These are phyloP conservation scores for Ornithoptera priamus DNA, from an alignment of 2,888 invertebrate species.

Conservation along the genomic window DNA sequence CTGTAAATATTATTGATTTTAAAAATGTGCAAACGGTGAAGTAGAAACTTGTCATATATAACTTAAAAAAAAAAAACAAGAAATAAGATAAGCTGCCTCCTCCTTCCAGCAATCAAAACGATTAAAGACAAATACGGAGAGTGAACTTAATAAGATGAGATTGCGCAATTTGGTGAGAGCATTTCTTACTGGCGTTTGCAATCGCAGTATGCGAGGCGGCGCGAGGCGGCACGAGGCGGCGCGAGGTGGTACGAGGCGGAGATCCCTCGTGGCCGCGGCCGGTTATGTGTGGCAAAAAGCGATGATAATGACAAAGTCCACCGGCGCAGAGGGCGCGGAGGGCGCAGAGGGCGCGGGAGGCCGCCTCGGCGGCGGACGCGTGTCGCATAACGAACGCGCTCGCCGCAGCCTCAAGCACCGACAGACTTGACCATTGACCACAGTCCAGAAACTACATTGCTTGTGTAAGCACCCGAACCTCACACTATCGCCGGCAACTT, in stretches of 20 bases:
- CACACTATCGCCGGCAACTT: no score
- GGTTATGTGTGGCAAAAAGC: conserved; percentile 74
- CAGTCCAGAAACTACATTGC: no score
- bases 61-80: no score
- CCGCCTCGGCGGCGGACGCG: conserved; percentile 58
- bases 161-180: conserved; percentile 20
- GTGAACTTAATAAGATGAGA: conserved; percentile 7
- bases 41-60: no score
- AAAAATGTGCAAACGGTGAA: no score
- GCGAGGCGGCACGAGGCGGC: no score
- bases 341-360: conserved; percentile 65
- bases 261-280: conserved; percentile 56
- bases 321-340: conserved; percentile 43
- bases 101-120: not conserved
- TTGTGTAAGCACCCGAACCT: no score
- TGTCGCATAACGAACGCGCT: conserved; percentile 62
- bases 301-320: conserved; percentile 75
- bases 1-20: no score
- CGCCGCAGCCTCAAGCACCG: conserved; percentile 40
- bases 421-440: conserved; percentile 38
- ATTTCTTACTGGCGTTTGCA: conserved; percentile 25
- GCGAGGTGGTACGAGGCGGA: conserved; percentile 10
- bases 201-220: not conserved
- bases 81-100: no score
- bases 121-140: not conserved